A percentile compares a stretch with the other conserved stretches of the same genome.
phyloP scores from a whole-genome alignment of 2,113 vertebrate genomes.

The Apteryx owenii region DNA sequence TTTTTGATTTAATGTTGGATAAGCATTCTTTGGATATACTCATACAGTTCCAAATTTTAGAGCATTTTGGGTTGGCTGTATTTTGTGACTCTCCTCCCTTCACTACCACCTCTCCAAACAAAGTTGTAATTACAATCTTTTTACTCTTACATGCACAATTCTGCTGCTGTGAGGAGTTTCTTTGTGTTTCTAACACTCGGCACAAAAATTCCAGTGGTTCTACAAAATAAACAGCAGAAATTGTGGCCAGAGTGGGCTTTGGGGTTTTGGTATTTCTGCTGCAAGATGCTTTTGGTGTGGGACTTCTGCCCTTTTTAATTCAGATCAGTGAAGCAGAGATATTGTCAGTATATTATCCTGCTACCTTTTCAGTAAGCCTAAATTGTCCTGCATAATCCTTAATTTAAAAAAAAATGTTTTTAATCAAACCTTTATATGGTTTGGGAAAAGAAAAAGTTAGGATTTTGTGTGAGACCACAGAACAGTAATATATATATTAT shows the following conservation, averaged over 20 bases:
- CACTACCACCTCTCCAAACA: neutral
- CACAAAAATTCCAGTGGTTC: neutral
- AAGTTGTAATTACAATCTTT: neutral
- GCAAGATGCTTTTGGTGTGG: neutral
- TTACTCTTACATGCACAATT: neutral
- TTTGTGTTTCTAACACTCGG: neutral
- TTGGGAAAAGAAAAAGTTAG: neutral
- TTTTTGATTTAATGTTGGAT: neutral
- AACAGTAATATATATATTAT: neutral
- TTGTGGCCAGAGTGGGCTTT: neutral
- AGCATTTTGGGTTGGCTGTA: neutral
- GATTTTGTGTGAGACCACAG: neutral
- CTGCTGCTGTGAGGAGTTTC: neutral
- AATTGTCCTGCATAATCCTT: neutral
- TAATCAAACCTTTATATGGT: neutral
- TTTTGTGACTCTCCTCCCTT: neutral
- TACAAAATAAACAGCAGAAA: neutral
- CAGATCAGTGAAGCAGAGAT: neutral
- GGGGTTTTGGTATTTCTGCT: neutral
- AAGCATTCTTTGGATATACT: neutral
- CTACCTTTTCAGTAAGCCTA: neutral
- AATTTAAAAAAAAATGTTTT: neutral
- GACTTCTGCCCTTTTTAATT: neutral
- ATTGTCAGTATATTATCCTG: neutral
- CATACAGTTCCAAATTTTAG: neutral